Conservation (phyloP, 1,140 invertebrate species). For the Carcinoscorpius rotundicauda region DNA sequence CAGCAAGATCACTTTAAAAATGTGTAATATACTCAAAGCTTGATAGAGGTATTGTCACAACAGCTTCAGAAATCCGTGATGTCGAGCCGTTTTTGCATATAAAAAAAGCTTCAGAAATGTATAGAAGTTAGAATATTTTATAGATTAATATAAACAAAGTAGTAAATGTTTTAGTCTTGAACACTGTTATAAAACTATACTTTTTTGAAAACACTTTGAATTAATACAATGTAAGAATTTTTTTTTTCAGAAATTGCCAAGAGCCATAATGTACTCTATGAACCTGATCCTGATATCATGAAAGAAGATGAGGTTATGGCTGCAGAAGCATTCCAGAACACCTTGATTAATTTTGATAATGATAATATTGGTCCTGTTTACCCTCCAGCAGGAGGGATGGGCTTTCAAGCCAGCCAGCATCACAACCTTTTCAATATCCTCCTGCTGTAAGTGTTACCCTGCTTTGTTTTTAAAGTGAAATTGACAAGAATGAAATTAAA, state of each 20-base stretch:
- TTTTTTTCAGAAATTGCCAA: constrained; percentile 74
- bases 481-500: background rate
- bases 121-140: too few relatives aligned
- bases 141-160: too few relatives aligned
- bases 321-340: constrained; percentile 30
- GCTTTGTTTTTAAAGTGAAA: background rate
- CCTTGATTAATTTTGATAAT: constrained; percentile 56
- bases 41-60: too few relatives aligned
- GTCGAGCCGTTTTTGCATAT: too few relatives aligned
- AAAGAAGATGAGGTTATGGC: constrained; percentile 51
- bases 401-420: constrained; percentile 39
- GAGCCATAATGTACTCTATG: constrained; percentile 82
- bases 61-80: too few relatives aligned
- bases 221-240: too few relatives aligned
- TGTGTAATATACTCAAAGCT: too few relatives aligned
- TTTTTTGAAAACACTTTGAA: too few relatives aligned
- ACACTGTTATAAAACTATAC: too few relatives aligned
- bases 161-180: too few relatives aligned
- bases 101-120: too few relatives aligned
- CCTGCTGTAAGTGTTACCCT: constrained; percentile 38
- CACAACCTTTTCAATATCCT: constrained; percentile 23
- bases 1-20: too few relatives aligned
- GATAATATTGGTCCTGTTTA: constrained; percentile 19
- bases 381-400: background rate
- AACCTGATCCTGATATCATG: constrained; percentile 80